A percentile compares a stretch with the other conserved stretches of the same genome.
Evolutionary conservation across 2,113 vertebrate species (phyloP).

Genomic region (Barbus barbus): DNA sequence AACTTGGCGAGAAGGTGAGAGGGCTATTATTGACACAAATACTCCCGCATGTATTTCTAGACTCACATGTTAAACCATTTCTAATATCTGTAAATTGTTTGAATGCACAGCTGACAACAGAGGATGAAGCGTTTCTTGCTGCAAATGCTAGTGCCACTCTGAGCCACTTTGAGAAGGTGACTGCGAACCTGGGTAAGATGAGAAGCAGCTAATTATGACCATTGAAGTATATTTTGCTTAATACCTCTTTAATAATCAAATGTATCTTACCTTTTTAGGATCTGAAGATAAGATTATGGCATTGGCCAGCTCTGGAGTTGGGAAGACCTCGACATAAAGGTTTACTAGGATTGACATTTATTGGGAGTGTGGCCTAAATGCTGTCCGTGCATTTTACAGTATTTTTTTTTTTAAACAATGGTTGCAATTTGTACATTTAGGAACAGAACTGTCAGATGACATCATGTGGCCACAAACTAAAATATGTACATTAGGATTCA

Average conservation of each 20-base stretch:
- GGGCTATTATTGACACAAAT: background rate
- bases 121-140: constrained; percentile 88
- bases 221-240: background rate
- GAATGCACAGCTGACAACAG: constrained; percentile 80
- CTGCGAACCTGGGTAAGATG: constrained; percentile 83
- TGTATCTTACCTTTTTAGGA: constrained; percentile 70
- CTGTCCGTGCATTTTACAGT: background rate
- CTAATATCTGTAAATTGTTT: background rate
- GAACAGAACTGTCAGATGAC: background rate
- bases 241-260: background rate
- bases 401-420: background rate
- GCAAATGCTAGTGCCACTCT: constrained; percentile 86
- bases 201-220: background rate
- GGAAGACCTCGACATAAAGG: constrained; percentile 79
- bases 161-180: constrained; percentile 95
- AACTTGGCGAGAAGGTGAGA: constrained; percentile 95
- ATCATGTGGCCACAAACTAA: background rate
- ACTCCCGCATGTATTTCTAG: background rate
- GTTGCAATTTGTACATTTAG: background rate
- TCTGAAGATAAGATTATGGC: constrained; percentile 97
- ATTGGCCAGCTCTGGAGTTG: constrained; percentile 91
- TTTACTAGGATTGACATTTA: background rate
- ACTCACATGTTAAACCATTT: background rate
- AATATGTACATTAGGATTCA: background rate
- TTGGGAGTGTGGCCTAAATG: background rate